Conservation (phyloP, 2,113 vertebrate genomes). For the Lethenteron camtschaticum region DNA sequence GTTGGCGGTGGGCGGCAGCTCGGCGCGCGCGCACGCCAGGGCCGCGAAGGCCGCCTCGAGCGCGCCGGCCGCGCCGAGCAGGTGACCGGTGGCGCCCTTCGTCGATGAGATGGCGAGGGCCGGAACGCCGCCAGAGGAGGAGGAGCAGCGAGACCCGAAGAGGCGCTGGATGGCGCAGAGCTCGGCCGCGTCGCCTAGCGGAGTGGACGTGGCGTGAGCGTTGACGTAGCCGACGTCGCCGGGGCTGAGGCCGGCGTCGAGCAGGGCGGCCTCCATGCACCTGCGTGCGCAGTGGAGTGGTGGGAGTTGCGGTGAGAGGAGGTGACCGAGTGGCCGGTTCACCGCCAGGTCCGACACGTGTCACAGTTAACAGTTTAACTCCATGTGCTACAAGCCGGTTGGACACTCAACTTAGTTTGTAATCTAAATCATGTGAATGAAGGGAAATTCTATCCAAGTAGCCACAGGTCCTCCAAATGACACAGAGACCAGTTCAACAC, state of each 20-base stretch:
- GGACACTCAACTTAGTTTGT: too few species aligned
- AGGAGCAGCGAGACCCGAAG: slow-evolving; percentile 27
- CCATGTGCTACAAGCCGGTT: too few species aligned
- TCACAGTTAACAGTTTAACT: too few species aligned
- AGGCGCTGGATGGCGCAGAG: slow-evolving; percentile 66
- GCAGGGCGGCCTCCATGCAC: slow-evolving; percentile 74
- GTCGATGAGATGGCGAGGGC: slow-evolving; percentile 66
- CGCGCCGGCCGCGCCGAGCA: slow-evolving; percentile 70
- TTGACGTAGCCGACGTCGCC: slow-evolving; percentile 62
- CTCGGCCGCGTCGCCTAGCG: slow-evolving; percentile 74
- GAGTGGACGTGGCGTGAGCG: slow-evolving; percentile 81
- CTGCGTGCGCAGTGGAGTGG: slow-evolving; percentile 18
- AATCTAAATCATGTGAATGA: too few species aligned
- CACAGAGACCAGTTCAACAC: too few species aligned
- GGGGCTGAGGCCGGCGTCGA: slow-evolving; percentile 31
- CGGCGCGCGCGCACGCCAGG: slow-evolving; percentile 50
- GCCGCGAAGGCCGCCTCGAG: slow-evolving; percentile 65
- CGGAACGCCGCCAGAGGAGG: not conserved
- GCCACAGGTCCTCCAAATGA: too few species aligned
- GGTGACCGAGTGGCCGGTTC: too few species aligned
- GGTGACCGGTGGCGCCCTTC: slow-evolving; percentile 78
- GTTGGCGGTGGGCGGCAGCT: slow-evolving; percentile 72
- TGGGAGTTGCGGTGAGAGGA: too few species aligned
- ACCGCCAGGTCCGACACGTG: too few species aligned
- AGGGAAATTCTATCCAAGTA: too few species aligned